Conservation (phyloP, 1,140 invertebrate species). For the Philopotamus ludificatus region DNA sequence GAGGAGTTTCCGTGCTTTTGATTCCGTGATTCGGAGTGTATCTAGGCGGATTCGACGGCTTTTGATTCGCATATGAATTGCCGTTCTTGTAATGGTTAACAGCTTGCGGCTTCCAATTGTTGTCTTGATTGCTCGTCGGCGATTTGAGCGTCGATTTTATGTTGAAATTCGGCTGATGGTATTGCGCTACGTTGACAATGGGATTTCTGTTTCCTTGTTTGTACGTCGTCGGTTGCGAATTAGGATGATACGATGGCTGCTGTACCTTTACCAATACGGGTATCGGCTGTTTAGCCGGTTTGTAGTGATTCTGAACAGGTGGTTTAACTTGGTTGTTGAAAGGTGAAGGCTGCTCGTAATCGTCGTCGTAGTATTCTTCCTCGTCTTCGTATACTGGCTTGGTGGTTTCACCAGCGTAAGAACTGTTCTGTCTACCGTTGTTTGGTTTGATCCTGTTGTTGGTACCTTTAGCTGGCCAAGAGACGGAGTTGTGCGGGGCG, state of each 20-base stretch:
- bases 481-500: constrained; percentile 37
- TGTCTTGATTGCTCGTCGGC: neutral
- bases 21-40: constrained; percentile 13
- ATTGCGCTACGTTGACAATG: constrained; percentile 10
- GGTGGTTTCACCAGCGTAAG: constrained; percentile 36
- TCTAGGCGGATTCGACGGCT: constrained; percentile 11
- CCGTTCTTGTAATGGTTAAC: constrained; percentile 3
- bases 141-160: constrained; percentile 13
- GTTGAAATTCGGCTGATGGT: constrained; percentile 16
- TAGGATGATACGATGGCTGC: constrained; percentile 15
- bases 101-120: constrained; percentile 4
- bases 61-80: constrained; percentile 11
- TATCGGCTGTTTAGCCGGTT: constrained; percentile 19
- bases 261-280: constrained; percentile 18
- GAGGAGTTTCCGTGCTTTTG: constrained; percentile 38
- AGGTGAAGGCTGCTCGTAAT: constrained; percentile 43
- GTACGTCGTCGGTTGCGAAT: constrained; percentile 9
- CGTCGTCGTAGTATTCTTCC: constrained; percentile 46
- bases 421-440: constrained; percentile 41
- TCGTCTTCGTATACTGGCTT: constrained; percentile 40
- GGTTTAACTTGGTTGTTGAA: constrained; percentile 17
- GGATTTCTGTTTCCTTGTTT: constrained; percentile 32
- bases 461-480: constrained; percentile 29
- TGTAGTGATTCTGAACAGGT: constrained; percentile 20
- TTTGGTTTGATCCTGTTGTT: constrained; percentile 39